Evolutionary conservation across 1,140 invertebrate genomes (phyloP), one percentile per base, ranked within the genome.

Genomic region (Lucilia cuprina): DNA sequence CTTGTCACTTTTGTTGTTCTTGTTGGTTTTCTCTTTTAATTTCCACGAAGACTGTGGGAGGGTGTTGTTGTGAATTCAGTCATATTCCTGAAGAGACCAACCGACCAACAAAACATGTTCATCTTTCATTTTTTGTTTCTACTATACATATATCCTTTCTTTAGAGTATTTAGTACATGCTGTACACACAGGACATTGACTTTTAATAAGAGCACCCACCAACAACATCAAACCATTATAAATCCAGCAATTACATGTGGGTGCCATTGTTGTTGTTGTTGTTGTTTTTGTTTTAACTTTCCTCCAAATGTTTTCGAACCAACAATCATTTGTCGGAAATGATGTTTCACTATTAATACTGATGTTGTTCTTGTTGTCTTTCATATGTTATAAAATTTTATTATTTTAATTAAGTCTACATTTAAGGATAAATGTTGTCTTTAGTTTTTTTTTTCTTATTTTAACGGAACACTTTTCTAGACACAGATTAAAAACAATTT

Each of bases 371-470:
- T 47, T 78, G 35, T 19, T n/a, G 35, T 78, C 10, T 21, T 78
- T 47, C 35, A 47, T 78, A 9, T 80, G 41, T n/a, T 75, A 78
- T 41, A 47, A 47, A 41, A 47, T 78, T 78, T 78, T 50, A 50
- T 80, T 47, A 80, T 49, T 80, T 80, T 49, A 50, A 80, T 49
- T 80, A 50, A 49, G 77, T 80, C 41, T 80, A 80, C 77, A 80
- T 49, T 80, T 49, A 49, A 3, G 41, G 77, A 49, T 80, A 70
- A 70, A 70, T 70, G 65, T 12, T 25, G 8, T 70, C 10, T 70
- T 70, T 70, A 41, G 41, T 41, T 41, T 10, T 5, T 41, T 41
- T 41, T 0, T 8, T 41, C 5, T 5, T 8, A 2, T 41, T 41
- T 8, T 41, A 5, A 2, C 5, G 0, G 41, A 41, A 41, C 0